phyloP scores from a whole-genome alignment of 1,140 invertebrate genomes.

The Drosophila kurseongensis region DNA sequence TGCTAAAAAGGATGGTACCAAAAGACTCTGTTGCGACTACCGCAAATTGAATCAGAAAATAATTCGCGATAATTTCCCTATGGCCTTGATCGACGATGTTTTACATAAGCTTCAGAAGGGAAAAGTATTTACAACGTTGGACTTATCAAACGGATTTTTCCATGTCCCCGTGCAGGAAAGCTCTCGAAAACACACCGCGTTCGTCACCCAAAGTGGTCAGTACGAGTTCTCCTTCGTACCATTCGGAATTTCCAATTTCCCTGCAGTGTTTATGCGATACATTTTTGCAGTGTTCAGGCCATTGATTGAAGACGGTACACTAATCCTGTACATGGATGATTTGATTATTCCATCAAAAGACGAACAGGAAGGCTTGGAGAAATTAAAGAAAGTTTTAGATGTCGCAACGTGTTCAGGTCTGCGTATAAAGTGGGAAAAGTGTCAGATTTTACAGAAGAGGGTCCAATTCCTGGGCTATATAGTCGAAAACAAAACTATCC shows the following conservation, averaged over 20 bases:
- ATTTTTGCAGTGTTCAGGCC: background rate
- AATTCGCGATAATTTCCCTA: conserved; percentile 13
- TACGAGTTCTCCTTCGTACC: too few relatives aligned
- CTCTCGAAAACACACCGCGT: conserved; percentile 3
- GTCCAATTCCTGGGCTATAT: too few relatives aligned
- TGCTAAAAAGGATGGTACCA: too few relatives aligned
- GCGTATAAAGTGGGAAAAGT: background rate
- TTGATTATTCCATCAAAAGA: background rate
- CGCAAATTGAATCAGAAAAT: conserved; percentile 10
- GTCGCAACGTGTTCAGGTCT: background rate
- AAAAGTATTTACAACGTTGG: conserved; percentile 10
- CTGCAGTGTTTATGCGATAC: conserved; percentile 1
- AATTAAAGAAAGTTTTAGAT: background rate
- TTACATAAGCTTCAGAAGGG: conserved; percentile 11
- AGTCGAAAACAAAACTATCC: too few relatives aligned
- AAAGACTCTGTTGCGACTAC: conserved; percentile 7
- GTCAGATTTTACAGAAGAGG: too few relatives aligned
- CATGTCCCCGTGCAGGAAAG: conserved; percentile 1
- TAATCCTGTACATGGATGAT: background rate
- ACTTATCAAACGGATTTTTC: conserved; percentile 9
- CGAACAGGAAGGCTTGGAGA: background rate
- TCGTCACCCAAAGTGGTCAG: too few relatives aligned
- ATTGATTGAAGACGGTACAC: background rate
- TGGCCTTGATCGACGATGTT: conserved; percentile 1
- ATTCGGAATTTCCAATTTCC: too few relatives aligned